Percentiles rank a stretch among this genome's conserved stretches.
phyloP scores from a whole-genome alignment of 2,113 vertebrate species.

The Morone chrysops region DNA sequence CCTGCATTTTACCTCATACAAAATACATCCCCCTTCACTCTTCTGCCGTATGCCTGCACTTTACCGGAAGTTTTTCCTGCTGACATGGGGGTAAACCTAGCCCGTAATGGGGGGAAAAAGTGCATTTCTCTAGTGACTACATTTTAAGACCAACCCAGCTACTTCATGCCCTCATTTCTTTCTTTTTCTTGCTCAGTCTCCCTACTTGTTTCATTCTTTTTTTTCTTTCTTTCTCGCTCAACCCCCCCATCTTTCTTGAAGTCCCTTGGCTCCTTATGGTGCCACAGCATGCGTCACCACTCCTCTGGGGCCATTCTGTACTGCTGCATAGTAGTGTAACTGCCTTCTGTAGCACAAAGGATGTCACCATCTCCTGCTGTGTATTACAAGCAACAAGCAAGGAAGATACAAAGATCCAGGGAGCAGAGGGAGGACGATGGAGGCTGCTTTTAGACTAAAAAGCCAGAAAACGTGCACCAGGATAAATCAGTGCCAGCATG shows the following conservation, averaged over 20 bases:
- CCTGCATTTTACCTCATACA: constrained; percentile 67
- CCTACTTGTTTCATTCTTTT: constrained; percentile 28
- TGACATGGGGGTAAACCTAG: constrained; percentile 61
- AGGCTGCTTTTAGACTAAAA: constrained; percentile 65
- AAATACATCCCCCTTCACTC: constrained; percentile 67
- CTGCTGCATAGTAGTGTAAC: constrained; percentile 50
- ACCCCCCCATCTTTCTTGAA: constrained; percentile 42
- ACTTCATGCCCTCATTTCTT: constrained; percentile 51
- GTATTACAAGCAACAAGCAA: constrained; percentile 67
- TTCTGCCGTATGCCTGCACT: constrained; percentile 57
- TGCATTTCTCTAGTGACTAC: constrained; percentile 59
- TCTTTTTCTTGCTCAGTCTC: not conserved
- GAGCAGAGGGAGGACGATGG: constrained; percentile 40
- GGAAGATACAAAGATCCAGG: constrained; percentile 44
- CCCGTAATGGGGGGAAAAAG: constrained; percentile 52
- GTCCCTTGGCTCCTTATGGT: constrained; percentile 67
- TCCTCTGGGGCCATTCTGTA: constrained; percentile 68
- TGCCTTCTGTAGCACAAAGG: constrained; percentile 63
- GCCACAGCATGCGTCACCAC: constrained; percentile 60
- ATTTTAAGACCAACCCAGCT: constrained; percentile 67
- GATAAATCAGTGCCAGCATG: constrained; percentile 71
- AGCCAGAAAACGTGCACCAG: constrained; percentile 47
- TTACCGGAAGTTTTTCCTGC: constrained; percentile 73
- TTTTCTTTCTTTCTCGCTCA: not conserved
- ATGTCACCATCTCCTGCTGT: constrained; percentile 62